phyloP scores from a whole-genome alignment of 2,797 vertebrate species.

The Crypturellus tataupa region DNA sequence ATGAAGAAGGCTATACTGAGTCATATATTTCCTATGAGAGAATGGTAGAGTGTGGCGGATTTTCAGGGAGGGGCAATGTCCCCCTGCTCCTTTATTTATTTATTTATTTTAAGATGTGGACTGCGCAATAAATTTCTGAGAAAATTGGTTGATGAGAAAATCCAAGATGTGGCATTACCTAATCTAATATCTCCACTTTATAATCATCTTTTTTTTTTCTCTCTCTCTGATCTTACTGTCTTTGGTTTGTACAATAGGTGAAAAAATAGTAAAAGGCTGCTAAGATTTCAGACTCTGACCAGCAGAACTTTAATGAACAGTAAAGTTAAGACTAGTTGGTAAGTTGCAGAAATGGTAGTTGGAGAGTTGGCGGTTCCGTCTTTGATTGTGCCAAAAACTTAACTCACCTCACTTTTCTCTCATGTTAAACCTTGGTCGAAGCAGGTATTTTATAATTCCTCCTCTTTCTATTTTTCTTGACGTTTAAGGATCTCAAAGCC shows the following conservation, averaged over 20 bases:
- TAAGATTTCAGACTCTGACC: accelerated
- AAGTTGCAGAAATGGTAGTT: not conserved
- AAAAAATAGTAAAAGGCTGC: not conserved
- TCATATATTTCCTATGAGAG: not conserved
- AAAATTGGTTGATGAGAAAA: not conserved
- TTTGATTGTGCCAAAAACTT: not conserved
- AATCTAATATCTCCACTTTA: not conserved
- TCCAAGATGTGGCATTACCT: not conserved
- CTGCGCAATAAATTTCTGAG: not conserved
- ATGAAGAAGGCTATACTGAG: not conserved
- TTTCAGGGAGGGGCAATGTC: not conserved
- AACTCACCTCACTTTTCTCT: not conserved
- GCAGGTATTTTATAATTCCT: not conserved
- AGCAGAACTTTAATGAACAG: not conserved
- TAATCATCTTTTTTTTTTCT: not conserved
- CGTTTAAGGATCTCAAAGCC: not conserved
- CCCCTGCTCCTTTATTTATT: too few species aligned
- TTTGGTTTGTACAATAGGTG: not conserved
- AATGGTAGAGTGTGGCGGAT: not conserved
- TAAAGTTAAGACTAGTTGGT: not conserved
- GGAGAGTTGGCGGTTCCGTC: not conserved
- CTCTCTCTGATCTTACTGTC: not conserved
- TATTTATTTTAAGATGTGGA: too few species aligned
- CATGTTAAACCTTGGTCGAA: not conserved
- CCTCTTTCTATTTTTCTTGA: not conserved